Conservation (phyloP, 2,888 invertebrate genomes). For the Trichogramma dendrolimi region DNA sequence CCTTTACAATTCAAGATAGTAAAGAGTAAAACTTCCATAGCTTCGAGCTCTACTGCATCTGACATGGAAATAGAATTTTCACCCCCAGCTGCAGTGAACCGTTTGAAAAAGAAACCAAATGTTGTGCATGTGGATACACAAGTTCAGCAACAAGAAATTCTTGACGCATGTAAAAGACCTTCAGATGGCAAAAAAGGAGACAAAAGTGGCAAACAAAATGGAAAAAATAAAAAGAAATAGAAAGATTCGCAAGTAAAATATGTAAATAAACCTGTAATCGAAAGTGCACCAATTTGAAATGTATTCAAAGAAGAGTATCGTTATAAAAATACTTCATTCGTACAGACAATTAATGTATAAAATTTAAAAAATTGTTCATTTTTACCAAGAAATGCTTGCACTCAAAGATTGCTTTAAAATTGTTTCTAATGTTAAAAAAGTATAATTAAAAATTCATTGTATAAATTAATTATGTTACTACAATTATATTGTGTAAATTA, state of each 20-base stretch:
- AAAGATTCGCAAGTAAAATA: constrained; percentile 8
- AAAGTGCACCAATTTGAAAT: too few relatives aligned
- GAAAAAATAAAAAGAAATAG: constrained; percentile 18
- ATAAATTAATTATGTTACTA: too few relatives aligned
- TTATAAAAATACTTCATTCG: too few relatives aligned
- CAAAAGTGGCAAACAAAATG: constrained; percentile 28
- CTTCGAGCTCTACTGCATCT: constrained; percentile 45
- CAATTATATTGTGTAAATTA: too few relatives aligned
- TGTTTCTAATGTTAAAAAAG: too few relatives aligned
- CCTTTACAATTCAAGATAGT: constrained; percentile 49
- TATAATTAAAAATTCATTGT: too few relatives aligned
- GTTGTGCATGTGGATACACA: constrained; percentile 48
- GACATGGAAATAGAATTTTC: constrained; percentile 52
- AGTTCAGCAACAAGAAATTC: constrained; percentile 46
- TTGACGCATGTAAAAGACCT: constrained; percentile 37
- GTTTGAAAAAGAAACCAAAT: constrained; percentile 43
- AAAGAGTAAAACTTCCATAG: constrained; percentile 41
- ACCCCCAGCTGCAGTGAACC: constrained; percentile 47
- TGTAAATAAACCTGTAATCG: constrained; percentile 2
- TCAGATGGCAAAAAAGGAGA: constrained; percentile 24
- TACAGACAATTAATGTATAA: too few relatives aligned
- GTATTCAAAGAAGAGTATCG: too few relatives aligned
- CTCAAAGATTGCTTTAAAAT: too few relatives aligned
- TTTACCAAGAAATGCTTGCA: too few relatives aligned
- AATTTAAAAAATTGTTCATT: too few relatives aligned